phyloP scores from a whole-genome alignment of 2,888 invertebrate genomes.

The Mycalesis mineus region DNA sequence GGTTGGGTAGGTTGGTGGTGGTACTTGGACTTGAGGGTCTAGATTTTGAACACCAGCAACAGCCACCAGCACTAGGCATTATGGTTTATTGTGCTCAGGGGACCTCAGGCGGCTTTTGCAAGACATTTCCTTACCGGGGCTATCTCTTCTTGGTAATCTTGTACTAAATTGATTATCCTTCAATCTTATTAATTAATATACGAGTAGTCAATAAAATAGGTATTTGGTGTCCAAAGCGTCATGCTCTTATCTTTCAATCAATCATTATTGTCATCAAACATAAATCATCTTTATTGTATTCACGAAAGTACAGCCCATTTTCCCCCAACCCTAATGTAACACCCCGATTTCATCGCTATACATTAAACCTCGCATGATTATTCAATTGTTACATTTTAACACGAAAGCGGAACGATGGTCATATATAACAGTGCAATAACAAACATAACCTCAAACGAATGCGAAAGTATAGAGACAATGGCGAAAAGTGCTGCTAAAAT shows the following conservation, averaged over 20 bases:
- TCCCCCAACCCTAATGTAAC: constrained; percentile 26
- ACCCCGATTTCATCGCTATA: constrained; percentile 20
- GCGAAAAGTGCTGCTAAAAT: constrained; percentile 49
- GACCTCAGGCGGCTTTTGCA: too few species aligned
- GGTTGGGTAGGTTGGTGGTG: too few species aligned
- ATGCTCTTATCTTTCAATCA: constrained; percentile 5
- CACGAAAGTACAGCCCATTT: neutral
- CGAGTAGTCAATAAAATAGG: neutral
- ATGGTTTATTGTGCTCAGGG: too few species aligned
- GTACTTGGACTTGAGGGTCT: too few species aligned
- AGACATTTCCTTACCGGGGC: too few species aligned
- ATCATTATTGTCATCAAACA: neutral
- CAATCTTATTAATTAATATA: too few species aligned
- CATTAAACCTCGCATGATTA: constrained; percentile 20
- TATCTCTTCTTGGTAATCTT: too few species aligned
- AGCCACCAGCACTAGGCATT: too few species aligned
- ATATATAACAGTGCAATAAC: constrained; percentile 14
- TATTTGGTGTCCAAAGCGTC: neutral
- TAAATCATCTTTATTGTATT: neutral
- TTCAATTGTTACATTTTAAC: constrained; percentile 20
- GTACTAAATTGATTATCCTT: too few species aligned
- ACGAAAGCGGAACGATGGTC: constrained; percentile 10
- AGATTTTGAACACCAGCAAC: too few species aligned
- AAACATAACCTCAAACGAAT: constrained; percentile 14
- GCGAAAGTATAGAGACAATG: constrained; percentile 35